Evolutionary conservation across 2,888 invertebrate species (phyloP).

Genomic region (Cylindroiulus punctatus): DNA sequence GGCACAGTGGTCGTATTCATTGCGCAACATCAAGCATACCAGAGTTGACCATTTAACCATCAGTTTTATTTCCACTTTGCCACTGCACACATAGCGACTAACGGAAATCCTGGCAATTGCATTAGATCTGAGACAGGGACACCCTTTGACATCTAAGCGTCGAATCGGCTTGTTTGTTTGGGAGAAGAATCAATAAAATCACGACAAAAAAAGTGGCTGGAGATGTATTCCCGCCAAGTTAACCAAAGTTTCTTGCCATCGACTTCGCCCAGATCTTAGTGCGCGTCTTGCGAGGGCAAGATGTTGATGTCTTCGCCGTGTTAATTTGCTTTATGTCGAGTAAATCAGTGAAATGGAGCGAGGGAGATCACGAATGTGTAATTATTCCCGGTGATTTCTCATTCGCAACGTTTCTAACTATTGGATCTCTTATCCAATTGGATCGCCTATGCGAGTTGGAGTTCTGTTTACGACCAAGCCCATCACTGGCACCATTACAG

Average conservation of each 20-base stretch:
- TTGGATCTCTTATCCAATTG: neutral
- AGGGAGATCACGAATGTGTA: neutral
- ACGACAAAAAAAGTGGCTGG: neutral
- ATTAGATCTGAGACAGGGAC: neutral
- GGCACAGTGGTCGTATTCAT: neutral
- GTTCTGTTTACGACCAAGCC: no score
- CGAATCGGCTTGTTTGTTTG: constrained; percentile 14
- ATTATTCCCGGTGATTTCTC: constrained; percentile 12
- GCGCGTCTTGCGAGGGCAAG: neutral
- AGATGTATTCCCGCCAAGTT: neutral
- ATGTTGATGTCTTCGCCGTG: neutral
- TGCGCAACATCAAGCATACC: neutral
- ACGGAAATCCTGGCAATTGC: constrained; percentile 34
- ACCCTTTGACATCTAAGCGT: neutral
- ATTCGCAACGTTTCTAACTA: neutral
- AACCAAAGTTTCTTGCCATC: neutral
- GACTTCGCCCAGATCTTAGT: neutral
- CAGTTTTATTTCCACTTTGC: neutral
- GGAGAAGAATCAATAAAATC: constrained; percentile 14
- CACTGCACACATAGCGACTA: neutral
- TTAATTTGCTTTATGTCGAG: constrained; percentile 28
- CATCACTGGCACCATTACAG: no score
- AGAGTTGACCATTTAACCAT: neutral
- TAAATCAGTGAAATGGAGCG: constrained; percentile 17
- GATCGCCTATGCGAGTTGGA: neutral